Percentiles rank a stretch among this genome's conserved stretches.
Evolutionary conservation across 2,113 vertebrate genomes (phyloP).

Genomic region (Gracilinanus agilis): DNA sequence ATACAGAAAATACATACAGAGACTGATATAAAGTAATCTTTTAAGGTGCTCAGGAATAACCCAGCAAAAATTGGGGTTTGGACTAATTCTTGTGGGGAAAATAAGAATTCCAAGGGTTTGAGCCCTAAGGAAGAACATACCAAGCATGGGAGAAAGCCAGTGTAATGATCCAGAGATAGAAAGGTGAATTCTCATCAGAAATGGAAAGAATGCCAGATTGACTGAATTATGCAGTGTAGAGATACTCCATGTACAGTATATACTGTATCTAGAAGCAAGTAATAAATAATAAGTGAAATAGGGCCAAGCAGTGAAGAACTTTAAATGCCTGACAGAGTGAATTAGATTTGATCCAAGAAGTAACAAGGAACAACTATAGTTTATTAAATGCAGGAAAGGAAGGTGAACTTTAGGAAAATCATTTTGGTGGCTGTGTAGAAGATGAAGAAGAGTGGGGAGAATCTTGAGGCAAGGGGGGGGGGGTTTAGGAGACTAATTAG

Average conservation of each 20-base stretch:
- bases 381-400: background rate
- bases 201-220: background rate
- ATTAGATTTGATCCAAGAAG: background rate
- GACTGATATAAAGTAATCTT: background rate
- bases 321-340: background rate
- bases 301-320: background rate
- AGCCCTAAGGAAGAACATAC: background rate
- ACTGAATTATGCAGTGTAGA: background rate
- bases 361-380: background rate
- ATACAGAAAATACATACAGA: background rate
- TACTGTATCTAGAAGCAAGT: background rate
- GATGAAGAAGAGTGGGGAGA: background rate
- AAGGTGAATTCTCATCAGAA: background rate
- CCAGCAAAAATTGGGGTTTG: background rate
- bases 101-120: background rate
- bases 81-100: background rate
- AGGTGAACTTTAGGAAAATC: background rate
- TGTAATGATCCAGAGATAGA: background rate
- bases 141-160: background rate
- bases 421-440: background rate
- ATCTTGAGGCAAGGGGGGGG: background rate
- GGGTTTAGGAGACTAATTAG: background rate
- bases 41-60: background rate
- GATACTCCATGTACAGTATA: too few species aligned
- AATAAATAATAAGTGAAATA: background rate